Conservation (phyloP, 2,113 vertebrate species). For the Neodontobutis hainanensis region DNA sequence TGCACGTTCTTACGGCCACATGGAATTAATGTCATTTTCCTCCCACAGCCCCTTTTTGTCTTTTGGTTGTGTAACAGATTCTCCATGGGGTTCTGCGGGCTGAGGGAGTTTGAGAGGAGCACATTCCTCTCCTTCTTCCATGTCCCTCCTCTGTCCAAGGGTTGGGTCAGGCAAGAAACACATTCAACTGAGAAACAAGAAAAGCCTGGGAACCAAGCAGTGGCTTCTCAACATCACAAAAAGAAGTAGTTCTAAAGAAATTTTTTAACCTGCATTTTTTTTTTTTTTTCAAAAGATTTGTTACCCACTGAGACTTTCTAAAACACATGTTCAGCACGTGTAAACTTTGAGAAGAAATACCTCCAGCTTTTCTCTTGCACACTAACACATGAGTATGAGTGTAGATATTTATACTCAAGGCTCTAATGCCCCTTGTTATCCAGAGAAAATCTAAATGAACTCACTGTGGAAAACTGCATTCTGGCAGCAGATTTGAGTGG, state of each 20-base stretch:
- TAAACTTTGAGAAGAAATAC: constrained; percentile 9
- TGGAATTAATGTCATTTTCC: constrained; percentile 58
- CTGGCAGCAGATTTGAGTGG: constrained; percentile 33
- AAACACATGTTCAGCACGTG: not conserved
- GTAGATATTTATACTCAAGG: not conserved
- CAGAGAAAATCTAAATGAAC: constrained; percentile 26
- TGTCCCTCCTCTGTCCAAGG: constrained; percentile 35
- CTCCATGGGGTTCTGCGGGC: constrained; percentile 49
- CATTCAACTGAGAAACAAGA: constrained; percentile 27
- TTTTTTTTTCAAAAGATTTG: not conserved
- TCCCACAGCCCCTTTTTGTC: constrained; percentile 29
- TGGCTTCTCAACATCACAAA: constrained; percentile 28
- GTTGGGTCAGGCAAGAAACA: constrained; percentile 37
- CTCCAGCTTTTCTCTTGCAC: not conserved
- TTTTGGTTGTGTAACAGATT: constrained; percentile 51
- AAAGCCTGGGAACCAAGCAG: constrained; percentile 34
- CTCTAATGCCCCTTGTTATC: not conserved
- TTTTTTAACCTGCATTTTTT: constrained; percentile 19
- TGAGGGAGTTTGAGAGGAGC: constrained; percentile 41
- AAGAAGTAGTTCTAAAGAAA: constrained; percentile 26
- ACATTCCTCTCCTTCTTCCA: constrained; percentile 64
- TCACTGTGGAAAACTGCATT: constrained; percentile 20
- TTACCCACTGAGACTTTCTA: not conserved
- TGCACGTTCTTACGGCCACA: constrained; percentile 46
- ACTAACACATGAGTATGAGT: not conserved